Evolutionary conservation across 2,888 invertebrate species (phyloP).

Genomic region (Diaphora mendica): DNA sequence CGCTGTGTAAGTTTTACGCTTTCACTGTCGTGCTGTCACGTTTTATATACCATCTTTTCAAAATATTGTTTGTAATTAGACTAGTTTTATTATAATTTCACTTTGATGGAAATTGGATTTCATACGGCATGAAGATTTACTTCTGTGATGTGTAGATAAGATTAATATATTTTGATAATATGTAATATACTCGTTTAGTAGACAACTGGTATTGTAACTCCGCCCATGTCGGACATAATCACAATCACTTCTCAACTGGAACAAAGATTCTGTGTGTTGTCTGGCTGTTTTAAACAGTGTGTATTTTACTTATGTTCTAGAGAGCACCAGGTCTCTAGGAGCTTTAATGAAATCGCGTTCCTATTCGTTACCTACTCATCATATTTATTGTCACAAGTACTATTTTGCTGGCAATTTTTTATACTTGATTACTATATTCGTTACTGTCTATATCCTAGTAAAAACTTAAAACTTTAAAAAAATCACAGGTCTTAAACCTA

Average conservation of each 20-base stretch:
- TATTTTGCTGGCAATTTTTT: no score
- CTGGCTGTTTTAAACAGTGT: not conserved
- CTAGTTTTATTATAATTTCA: slow-evolving; percentile 40
- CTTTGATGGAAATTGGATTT: slow-evolving; percentile 23
- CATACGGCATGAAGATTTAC: slow-evolving; percentile 7
- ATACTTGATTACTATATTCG: no score
- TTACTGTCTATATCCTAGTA: no score
- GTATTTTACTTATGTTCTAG: not conserved
- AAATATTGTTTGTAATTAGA: slow-evolving; percentile 58
- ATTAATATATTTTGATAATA: not conserved
- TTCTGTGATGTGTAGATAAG: not conserved
- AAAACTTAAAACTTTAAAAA: no score
- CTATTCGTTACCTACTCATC: no score
- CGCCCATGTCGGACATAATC: not conserved
- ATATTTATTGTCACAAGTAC: no score
- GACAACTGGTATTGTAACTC: not conserved
- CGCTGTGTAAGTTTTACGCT: slow-evolving; percentile 69
- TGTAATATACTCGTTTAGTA: not conserved
- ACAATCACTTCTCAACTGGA: not conserved
- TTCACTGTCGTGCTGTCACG: slow-evolving; percentile 63
- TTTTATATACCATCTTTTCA: slow-evolving; percentile 56
- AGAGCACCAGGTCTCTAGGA: not conserved
- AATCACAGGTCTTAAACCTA: no score
- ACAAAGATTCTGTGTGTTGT: not conserved
- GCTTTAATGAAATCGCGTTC: not conserved